Evolutionary conservation across 1,140 invertebrate species (phyloP).

Genomic region (Lineus longissimus): DNA sequence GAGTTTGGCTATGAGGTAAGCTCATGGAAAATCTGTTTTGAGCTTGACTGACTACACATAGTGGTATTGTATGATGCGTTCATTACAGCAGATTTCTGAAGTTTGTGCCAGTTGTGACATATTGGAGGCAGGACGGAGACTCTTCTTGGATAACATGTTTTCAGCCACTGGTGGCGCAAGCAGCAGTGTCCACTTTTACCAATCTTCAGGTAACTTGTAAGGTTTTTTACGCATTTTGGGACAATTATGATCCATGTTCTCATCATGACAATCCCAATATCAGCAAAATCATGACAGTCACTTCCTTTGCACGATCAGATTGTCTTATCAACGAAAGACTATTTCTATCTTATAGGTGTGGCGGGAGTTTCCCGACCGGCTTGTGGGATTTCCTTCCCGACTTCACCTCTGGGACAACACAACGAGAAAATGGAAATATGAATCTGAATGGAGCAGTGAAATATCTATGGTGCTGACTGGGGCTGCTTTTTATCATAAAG

Average conservation of each 20-base stretch:
- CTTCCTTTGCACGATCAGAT: too few relatives aligned
- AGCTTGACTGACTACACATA: background rate
- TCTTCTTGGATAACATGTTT: too few relatives aligned
- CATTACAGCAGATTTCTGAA: slow-evolving; percentile 2
- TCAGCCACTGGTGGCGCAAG: too few relatives aligned
- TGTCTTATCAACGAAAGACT: too few relatives aligned
- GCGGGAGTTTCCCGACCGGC: slow-evolving; percentile 91
- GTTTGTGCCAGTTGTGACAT: too few relatives aligned
- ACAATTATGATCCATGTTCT: too few relatives aligned
- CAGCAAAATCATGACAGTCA: too few relatives aligned
- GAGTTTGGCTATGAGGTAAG: slow-evolving; percentile 90
- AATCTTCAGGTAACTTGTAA: too few relatives aligned
- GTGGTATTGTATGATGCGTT: slow-evolving; percentile 8
- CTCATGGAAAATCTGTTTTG: slow-evolving; percentile 15
- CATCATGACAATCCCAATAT: too few relatives aligned
- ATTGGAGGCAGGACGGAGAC: too few relatives aligned
- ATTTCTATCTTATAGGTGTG: slow-evolving; percentile 70
- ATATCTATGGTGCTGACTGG: slow-evolving; percentile 97
- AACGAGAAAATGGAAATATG: slow-evolving; percentile 76
- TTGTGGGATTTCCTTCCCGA: slow-evolving; percentile 95
- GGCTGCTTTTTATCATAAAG: slow-evolving; percentile 95
- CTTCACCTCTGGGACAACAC: slow-evolving; percentile 52
- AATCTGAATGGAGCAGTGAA: slow-evolving; percentile 98
- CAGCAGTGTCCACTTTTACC: too few relatives aligned
- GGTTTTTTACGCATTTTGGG: too few relatives aligned